These are phyloP conservation scores for Spodoptera frugiperda DNA, from an alignment of 1,140 invertebrate species.

Conservation along the genomic window DNA sequence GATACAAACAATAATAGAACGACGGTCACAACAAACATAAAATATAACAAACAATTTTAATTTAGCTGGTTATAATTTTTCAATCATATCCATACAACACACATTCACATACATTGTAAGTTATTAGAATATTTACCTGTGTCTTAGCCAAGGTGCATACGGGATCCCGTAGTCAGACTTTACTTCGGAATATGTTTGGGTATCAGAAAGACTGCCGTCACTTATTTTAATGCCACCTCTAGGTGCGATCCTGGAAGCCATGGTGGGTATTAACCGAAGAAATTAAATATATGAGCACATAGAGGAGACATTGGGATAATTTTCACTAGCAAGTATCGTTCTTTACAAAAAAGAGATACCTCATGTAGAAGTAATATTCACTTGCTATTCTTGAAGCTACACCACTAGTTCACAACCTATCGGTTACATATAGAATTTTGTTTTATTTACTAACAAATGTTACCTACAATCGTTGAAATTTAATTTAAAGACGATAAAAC, in stretches of 20 bases:
- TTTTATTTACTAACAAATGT: no score
- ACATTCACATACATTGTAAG: constrained; percentile 51
- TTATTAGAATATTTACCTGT: constrained; percentile 85
- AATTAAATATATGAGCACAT: not conserved
- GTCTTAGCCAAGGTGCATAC: constrained; percentile 90
- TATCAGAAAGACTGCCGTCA: constrained; percentile 93
- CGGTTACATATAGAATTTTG: no score
- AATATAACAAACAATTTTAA: constrained; percentile 17
- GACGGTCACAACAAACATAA: constrained; percentile 29
- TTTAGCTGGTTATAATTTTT: constrained; percentile 27
- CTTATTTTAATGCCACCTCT: constrained; percentile 88
- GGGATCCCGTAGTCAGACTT: constrained; percentile 89
- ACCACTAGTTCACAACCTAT: no score
- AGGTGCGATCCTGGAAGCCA: constrained; percentile 82
- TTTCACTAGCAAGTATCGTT: no score
- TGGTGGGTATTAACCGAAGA: constrained; percentile 3
- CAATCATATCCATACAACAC: constrained; percentile 37
- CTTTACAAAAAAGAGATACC: no score
- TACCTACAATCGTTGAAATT: no score
- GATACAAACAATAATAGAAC: constrained; percentile 28
- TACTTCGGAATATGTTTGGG: constrained; percentile 89
- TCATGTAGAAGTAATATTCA: no score
- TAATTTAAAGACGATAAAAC: not conserved
- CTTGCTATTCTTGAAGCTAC: no score
- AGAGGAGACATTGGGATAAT: no score